Percentiles rank a stretch among this genome's conserved stretches.
Conservation (phyloP, 2,888 invertebrate species). For the Copidosoma aretas region DNA sequence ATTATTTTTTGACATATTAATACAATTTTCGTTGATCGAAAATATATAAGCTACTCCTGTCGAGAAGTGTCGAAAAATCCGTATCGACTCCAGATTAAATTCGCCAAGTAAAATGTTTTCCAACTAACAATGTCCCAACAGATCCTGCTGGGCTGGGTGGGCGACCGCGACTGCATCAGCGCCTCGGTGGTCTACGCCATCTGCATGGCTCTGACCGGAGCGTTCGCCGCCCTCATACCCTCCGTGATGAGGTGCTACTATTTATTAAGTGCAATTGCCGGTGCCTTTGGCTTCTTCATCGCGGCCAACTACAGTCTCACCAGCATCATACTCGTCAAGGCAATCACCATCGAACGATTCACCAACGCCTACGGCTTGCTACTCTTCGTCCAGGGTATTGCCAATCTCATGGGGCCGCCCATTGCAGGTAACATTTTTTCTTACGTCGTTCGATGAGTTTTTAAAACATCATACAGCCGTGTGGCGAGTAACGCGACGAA, state of each 20-base stretch:
- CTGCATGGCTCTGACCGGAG: conserved; percentile 78
- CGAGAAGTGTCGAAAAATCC: no score
- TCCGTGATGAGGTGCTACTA: conserved; percentile 67
- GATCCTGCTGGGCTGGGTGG: conserved; percentile 86
- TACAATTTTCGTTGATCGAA: no score
- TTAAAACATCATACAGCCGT: no score
- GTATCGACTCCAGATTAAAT: no score
- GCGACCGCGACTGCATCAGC: conserved; percentile 81
- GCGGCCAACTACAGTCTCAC: conserved; percentile 92
- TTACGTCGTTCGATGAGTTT: no score
- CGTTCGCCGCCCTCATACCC: conserved; percentile 73
- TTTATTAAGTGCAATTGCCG: conserved; percentile 71
- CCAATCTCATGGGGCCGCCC: conserved; percentile 89
- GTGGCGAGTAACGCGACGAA: no score
- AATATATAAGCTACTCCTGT: no score
- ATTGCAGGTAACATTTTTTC: conserved; percentile 73
- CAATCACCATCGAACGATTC: conserved; percentile 88
- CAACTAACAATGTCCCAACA: conserved; percentile 54
- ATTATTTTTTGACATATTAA: no score
- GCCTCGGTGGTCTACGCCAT: conserved; percentile 80
- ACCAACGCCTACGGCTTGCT: conserved; percentile 90
- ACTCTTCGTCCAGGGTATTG: conserved; percentile 86
- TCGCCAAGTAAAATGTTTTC: no score
- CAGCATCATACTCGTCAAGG: conserved; percentile 87
- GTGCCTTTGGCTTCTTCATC: conserved; percentile 87